These are phyloP conservation scores for Dermolepida albohirtum DNA, from an alignment of 2,888 invertebrate genomes.

Conservation along the genomic window DNA sequence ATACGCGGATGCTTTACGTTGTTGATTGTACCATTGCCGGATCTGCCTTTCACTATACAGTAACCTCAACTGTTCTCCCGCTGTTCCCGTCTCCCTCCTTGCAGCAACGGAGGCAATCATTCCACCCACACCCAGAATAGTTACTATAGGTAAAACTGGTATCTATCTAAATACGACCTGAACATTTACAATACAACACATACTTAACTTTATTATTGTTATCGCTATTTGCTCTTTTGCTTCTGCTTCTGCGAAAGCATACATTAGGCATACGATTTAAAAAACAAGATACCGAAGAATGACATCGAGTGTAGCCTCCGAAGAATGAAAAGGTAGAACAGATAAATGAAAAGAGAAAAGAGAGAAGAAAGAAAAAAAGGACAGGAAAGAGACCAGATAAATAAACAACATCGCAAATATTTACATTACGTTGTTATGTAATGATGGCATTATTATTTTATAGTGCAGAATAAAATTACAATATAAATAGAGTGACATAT, in stretches of 20 bases:
- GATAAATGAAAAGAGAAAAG: background rate
- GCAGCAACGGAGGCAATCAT: conserved; percentile 59
- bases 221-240: conserved; percentile 54
- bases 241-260: conserved; percentile 46
- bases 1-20: conserved; percentile 51
- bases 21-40: conserved; percentile 59
- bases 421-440: conserved; percentile 9
- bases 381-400: conserved; percentile 7
- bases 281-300: conserved; percentile 15
- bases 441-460: conserved; percentile 16
- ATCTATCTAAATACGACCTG: conserved; percentile 60
- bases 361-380: background rate
- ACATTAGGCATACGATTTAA: conserved; percentile 41
- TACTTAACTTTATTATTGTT: conserved; percentile 60
- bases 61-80: conserved; percentile 58
- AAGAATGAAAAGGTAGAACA: background rate
- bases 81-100: conserved; percentile 54
- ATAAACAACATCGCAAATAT: conserved; percentile 5
- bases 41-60: conserved; percentile 64
- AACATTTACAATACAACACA: conserved; percentile 61
- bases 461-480: conserved; percentile 15
- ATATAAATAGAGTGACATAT: background rate
- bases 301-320: conserved; percentile 1
- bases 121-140: conserved; percentile 64
- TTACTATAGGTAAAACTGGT: conserved; percentile 59